Conservation (phyloP, 1,140 invertebrate genomes). For the Drosophila mojavensis region DNA sequence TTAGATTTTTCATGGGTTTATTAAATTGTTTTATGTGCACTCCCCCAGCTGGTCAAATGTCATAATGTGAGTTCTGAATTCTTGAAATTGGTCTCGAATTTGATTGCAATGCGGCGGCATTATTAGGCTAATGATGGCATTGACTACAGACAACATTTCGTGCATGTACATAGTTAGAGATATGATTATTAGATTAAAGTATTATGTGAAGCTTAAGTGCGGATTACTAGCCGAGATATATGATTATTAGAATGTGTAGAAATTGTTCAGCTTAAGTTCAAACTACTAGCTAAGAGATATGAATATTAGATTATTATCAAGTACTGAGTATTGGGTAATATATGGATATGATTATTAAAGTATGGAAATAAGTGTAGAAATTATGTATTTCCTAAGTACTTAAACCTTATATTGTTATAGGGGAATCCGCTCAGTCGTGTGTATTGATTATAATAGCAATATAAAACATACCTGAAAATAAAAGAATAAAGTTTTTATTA, state of each 20-base stretch:
- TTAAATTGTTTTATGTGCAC: conserved; percentile 70
- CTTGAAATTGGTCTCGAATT: conserved; percentile 47
- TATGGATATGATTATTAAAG: background rate
- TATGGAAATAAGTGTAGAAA: no score
- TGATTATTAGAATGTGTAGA: no score
- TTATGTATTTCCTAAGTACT: no score
- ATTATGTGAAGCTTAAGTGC: background rate
- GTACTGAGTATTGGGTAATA: background rate
- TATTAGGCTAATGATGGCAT: conserved; percentile 38
- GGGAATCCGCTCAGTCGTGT: no score
- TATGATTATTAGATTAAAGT: conserved; percentile 17
- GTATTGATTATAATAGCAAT: background rate
- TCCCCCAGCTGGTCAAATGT: conserved; percentile 63
- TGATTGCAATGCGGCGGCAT: conserved; percentile 49
- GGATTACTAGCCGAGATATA: no score
- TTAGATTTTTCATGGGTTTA: conserved; percentile 78
- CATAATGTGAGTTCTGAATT: conserved; percentile 46
- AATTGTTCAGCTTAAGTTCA: no score
- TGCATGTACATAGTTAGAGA: conserved; percentile 10
- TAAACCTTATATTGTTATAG: no score
- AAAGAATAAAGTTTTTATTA: conserved; percentile 34
- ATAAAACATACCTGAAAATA: conserved; percentile 56
- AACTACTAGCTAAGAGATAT: background rate
- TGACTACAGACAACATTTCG: background rate
- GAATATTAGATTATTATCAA: background rate